Percentiles rank a stretch among this genome's conserved stretches.
These are phyloP conservation scores for Rissa tridactyla DNA, from an alignment of 2,113 vertebrate species.

Conservation along the genomic window DNA sequence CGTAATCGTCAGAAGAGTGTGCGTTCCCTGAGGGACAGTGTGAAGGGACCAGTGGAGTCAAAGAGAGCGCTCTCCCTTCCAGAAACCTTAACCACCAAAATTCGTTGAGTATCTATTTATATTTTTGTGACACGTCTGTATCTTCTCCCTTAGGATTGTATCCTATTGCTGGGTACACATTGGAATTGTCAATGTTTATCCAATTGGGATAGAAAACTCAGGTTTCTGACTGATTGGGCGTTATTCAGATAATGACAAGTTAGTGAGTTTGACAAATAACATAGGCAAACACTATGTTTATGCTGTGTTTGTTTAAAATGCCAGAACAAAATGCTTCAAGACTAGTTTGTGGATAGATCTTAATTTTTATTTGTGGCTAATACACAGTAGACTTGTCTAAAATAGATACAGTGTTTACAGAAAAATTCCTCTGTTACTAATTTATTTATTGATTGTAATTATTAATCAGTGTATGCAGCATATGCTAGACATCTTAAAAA, in stretches of 20 bases:
- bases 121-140: not conserved
- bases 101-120: constrained; percentile 86
- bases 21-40: constrained; percentile 93
- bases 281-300: not conserved
- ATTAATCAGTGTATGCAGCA: not conserved
- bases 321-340: not conserved
- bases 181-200: not conserved
- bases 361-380: not conserved
- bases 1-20: constrained; percentile 98
- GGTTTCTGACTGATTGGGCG: not conserved
- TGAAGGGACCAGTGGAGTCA: constrained; percentile 86
- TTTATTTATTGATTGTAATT: not conserved
- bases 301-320: not conserved
- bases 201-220: not conserved
- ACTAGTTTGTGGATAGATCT: not conserved
- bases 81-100: constrained; percentile 90
- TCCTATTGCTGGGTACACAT: constrained; percentile 16
- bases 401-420: not conserved
- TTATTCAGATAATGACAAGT: not conserved
- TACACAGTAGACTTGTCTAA: not conserved
- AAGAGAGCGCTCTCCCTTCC: constrained; percentile 96
- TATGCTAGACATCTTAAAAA: not conserved
- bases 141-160: constrained; percentile 34
- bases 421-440: not conserved
- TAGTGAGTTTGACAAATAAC: not conserved